Evolutionary conservation across 2,113 vertebrate species (phyloP).

Genomic region (Chroicocephalus ridibundus): DNA sequence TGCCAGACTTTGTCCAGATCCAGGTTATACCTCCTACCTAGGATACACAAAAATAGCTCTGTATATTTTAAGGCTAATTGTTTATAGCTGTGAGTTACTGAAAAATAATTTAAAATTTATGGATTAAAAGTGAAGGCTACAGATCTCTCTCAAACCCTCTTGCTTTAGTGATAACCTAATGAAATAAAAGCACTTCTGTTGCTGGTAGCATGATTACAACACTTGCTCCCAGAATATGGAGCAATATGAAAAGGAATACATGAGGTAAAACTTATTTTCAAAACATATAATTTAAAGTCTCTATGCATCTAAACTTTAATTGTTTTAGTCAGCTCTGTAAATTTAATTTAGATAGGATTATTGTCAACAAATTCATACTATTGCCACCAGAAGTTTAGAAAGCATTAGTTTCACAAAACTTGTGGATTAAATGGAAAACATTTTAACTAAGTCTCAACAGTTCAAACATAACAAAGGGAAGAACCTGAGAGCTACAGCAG

Average conservation of each 20-base stretch:
- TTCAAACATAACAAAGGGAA: background rate
- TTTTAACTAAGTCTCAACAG: background rate
- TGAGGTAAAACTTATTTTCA: background rate
- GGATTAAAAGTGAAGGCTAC: background rate
- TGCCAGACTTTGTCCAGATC: slow-evolving; percentile 9
- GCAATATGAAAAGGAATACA: background rate
- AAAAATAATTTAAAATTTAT: slow-evolving; percentile 33
- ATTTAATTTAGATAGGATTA: background rate
- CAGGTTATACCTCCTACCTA: slow-evolving; percentile 19
- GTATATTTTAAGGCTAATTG: background rate
- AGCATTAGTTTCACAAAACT: background rate
- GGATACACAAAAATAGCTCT: slow-evolving; percentile 24
- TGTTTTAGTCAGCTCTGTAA: background rate
- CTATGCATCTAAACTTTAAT: background rate
- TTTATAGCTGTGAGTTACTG: slow-evolving; percentile 38
- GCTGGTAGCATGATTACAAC: background rate
- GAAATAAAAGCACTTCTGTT: background rate
- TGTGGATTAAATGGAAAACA: background rate
- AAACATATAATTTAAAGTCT: background rate
- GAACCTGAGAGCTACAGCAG: background rate
- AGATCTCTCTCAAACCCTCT: background rate
- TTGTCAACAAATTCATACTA: background rate
- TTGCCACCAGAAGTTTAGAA: background rate
- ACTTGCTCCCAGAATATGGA: background rate
- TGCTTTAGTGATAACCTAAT: background rate